Evolutionary conservation across 2,888 invertebrate genomes (phyloP).

Genomic region (Trypoxylon attenuatum): DNA sequence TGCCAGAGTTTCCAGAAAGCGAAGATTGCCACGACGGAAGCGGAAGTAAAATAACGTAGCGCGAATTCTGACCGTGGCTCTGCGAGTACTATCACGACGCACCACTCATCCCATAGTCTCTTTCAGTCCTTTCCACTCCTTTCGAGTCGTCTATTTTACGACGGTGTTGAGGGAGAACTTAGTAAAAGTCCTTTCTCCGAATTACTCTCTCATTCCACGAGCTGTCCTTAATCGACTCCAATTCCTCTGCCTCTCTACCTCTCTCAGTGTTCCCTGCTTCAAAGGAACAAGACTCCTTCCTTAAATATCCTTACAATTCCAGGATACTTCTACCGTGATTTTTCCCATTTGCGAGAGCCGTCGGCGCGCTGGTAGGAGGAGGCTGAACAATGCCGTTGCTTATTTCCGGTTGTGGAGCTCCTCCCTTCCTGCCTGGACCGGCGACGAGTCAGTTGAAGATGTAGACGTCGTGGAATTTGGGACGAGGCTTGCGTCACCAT

Average conservation of each 20-base stretch:
- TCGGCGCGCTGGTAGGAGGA: conserved; percentile 20
- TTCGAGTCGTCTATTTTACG: conserved; percentile 4
- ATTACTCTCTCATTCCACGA: background rate
- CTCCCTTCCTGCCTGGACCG: conserved; percentile 11
- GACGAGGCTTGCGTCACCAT: conserved; percentile 37
- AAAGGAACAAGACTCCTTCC: background rate
- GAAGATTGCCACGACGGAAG: background rate
- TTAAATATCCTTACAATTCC: background rate
- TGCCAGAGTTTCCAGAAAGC: background rate
- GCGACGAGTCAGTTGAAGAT: conserved; percentile 10
- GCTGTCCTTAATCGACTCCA: background rate
- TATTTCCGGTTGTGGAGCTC: conserved; percentile 14
- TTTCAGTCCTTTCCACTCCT: background rate
- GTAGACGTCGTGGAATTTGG: conserved; percentile 42
- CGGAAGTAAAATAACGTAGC: conserved; percentile 14
- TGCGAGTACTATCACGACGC: too few species aligned
- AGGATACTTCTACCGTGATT: background rate
- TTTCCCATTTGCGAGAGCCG: conserved; percentile 10
- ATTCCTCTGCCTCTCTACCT: background rate
- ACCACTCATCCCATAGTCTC: conserved; percentile 6
- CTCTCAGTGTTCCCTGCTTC: background rate
- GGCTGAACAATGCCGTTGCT: conserved; percentile 16
- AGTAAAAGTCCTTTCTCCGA: background rate
- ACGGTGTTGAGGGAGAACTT: background rate
- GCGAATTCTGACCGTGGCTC: too few species aligned